phyloP scores from a whole-genome alignment of 35 echinoderm and acorn worm species.

The Anneissia japonica region DNA sequence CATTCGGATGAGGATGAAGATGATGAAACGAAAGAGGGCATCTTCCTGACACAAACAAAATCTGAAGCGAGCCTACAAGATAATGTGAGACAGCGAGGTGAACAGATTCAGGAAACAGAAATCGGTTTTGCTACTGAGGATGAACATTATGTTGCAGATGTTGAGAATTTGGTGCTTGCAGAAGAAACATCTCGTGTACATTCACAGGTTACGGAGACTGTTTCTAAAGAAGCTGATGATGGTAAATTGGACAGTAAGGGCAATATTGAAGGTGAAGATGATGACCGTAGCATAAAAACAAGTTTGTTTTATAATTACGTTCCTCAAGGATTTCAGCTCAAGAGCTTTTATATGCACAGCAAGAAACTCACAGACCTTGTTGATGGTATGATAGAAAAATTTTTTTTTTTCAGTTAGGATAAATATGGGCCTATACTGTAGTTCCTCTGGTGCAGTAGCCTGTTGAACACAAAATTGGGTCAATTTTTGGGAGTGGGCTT shows the following conservation, averaged over 20 bases:
- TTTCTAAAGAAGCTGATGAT: no score
- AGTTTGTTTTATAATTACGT: conserved; percentile 11
- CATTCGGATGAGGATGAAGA: no score
- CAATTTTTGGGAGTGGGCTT: neutral
- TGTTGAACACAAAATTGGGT: neutral
- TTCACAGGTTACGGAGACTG: no score
- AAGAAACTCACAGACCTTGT: conserved; percentile 75
- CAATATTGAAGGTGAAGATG: neutral
- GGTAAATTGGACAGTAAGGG: neutral
- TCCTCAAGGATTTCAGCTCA: conserved; percentile 56
- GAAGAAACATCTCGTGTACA: no score
- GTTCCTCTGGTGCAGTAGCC: neutral
- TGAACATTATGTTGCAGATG: no score
- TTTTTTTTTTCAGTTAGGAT: neutral
- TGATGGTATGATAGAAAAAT: conserved; percentile 43
- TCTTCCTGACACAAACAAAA: no score
- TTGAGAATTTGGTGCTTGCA: no score
- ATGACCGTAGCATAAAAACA: neutral
- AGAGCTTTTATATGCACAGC: conserved; percentile 54
- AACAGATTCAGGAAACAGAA: no score
- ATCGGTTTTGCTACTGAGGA: no score
- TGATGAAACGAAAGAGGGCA: no score
- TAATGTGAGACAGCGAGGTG: no score
- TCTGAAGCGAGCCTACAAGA: no score
- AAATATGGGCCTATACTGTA: neutral